These are phyloP conservation scores for Meganola albula DNA, from an alignment of 2,888 invertebrate genomes.

Conservation along the genomic window DNA sequence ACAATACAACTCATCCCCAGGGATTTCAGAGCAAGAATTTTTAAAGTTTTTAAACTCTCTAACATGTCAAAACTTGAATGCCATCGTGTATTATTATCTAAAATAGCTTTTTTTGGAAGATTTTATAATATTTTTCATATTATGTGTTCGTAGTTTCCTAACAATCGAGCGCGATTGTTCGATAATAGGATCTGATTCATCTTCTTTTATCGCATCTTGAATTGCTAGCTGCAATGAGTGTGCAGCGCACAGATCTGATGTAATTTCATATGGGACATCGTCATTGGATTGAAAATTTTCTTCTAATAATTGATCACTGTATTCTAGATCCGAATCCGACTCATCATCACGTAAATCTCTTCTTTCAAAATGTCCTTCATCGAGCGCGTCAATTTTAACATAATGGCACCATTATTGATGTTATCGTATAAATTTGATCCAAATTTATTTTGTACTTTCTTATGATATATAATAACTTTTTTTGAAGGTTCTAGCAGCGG, in stretches of 20 bases:
- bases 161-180: slow-evolving; percentile 5
- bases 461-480: slow-evolving; percentile 3
- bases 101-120: slow-evolving; percentile 2
- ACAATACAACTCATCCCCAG: not conserved
- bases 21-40: slow-evolving; percentile 1
- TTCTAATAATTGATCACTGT: slow-evolving; percentile 1
- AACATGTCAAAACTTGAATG: slow-evolving; percentile 5
- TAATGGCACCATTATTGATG: slow-evolving; percentile 12
- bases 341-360: not conserved
- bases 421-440: slow-evolving; percentile 6
- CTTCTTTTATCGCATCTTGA: slow-evolving; percentile 1
- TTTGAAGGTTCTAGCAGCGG: slow-evolving; percentile 1
- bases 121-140: too few species aligned
- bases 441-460: slow-evolving; percentile 1
- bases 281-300: slow-evolving; percentile 4
- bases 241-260: slow-evolving; percentile 4
- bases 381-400: slow-evolving; percentile 10
- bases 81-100: slow-evolving; percentile 5
- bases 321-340: slow-evolving; percentile 1
- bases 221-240: slow-evolving; percentile 5
- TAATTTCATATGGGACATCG: slow-evolving; percentile 1
- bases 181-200: slow-evolving; percentile 3
- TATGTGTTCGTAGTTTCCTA: slow-evolving; percentile 2
- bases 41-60: slow-evolving; percentile 3
- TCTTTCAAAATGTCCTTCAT: slow-evolving; percentile 4